Conservation (phyloP, 2,113 vertebrate species). For the Brienomyrus longianalis region DNA sequence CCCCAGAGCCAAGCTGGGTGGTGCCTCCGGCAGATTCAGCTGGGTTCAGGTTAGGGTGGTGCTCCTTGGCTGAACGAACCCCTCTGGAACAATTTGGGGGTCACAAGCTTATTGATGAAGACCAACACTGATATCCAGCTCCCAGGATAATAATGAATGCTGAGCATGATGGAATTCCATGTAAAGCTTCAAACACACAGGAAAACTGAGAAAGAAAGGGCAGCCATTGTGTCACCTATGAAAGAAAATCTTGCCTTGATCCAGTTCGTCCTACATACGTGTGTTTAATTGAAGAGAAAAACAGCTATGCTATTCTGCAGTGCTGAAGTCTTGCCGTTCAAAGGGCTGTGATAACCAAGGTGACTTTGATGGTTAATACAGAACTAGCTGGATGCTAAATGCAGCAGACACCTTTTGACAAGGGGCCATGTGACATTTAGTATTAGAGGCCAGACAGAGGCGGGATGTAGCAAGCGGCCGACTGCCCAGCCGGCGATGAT, state of each 20-base stretch:
- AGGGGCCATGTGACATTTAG: not conserved
- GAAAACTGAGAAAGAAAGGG: not conserved
- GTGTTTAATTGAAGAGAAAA: not conserved
- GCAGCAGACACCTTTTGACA: not conserved
- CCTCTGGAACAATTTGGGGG: slow-evolving; percentile 20
- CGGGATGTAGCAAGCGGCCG: not conserved
- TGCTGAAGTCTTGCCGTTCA: not conserved
- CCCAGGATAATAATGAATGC: slow-evolving; percentile 39
- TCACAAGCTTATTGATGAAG: slow-evolving; percentile 54
- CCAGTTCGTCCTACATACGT: not conserved
- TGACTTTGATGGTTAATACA: not conserved
- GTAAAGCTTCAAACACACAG: slow-evolving; percentile 14
- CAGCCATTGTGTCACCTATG: not conserved
- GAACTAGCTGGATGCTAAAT: not conserved
- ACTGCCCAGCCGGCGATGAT: not conserved
- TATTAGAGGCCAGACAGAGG: not conserved
- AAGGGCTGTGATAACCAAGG: not conserved
- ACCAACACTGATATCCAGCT: slow-evolving; percentile 50
- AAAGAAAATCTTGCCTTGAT: not conserved
- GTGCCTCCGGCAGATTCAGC: too few species aligned
- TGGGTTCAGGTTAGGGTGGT: not conserved
- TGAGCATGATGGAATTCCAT: slow-evolving; percentile 12
- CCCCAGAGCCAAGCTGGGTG: not conserved
- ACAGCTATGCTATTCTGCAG: not conserved
- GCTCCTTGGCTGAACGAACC: not conserved